Conservation (phyloP, 2,797 vertebrate genomes). For the Naso thynnoides region DNA sequence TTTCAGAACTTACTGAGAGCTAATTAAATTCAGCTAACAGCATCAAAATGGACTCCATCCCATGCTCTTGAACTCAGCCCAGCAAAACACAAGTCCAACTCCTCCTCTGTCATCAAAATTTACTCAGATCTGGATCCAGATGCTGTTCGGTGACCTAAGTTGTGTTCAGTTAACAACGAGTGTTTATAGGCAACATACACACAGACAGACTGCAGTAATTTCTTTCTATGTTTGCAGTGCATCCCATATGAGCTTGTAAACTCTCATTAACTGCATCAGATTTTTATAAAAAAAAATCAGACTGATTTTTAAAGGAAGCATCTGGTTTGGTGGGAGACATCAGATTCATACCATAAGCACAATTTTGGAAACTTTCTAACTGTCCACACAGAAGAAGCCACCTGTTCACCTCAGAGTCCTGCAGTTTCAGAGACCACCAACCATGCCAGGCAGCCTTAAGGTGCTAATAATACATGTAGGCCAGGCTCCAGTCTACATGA, state of each 20-base stretch:
- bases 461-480: conserved; percentile 76
- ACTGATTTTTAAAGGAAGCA: background rate
- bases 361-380: conserved; percentile 20
- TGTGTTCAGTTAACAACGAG: conserved; percentile 32
- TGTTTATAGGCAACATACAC: conserved; percentile 50
- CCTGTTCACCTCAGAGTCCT: conserved; percentile 70
- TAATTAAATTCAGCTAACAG: conserved; percentile 59
- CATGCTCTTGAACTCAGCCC: conserved; percentile 32
- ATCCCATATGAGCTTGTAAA: conserved; percentile 23
- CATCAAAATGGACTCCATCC: conserved; percentile 53
- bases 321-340: conserved; percentile 1
- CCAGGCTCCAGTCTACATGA: conserved; percentile 38
- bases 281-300: no score
- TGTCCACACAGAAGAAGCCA: conserved; percentile 53
- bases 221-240: conserved; percentile 5
- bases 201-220: conserved; percentile 32
- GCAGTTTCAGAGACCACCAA: conserved; percentile 76
- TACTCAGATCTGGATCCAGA: conserved; percentile 34
- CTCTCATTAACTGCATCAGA: conserved; percentile 13
- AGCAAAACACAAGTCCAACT: conserved; percentile 22
- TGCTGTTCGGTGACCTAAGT: background rate
- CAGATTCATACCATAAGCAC: conserved; percentile 36
- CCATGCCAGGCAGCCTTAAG: conserved; percentile 60
- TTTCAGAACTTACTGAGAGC: conserved; percentile 39
- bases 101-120: conserved; percentile 34